These are phyloP conservation scores for Sebastes cheni DNA, from an alignment of 2,797 vertebrate genomes.

Conservation along the genomic window DNA sequence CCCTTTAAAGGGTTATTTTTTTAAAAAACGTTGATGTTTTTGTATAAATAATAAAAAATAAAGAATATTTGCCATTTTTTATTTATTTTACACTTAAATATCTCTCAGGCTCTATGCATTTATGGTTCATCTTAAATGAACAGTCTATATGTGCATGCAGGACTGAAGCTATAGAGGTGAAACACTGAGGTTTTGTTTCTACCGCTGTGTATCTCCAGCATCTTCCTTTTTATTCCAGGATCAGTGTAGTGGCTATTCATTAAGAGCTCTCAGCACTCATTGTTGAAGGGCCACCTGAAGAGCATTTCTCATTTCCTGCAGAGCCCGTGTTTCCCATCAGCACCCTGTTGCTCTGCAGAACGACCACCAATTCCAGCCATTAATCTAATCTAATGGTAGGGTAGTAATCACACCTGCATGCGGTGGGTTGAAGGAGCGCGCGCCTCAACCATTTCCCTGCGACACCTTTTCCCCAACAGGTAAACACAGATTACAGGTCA, in stretches of 20 bases:
- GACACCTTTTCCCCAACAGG: slow-evolving; percentile 45
- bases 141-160: not conserved
- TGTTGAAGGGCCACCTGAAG: slow-evolving; percentile 17
- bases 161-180: no score
- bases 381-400: not conserved
- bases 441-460: not conserved
- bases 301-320: not conserved
- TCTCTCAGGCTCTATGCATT: not conserved
- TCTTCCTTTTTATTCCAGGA: not conserved
- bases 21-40: fast-evolving
- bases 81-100: not conserved
- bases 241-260: not conserved
- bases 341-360: slow-evolving; percentile 64
- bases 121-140: not conserved
- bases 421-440: not conserved
- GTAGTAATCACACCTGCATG: not conserved
- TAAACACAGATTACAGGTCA: slow-evolving; percentile 66
- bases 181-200: no score
- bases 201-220: not conserved
- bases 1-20: no score
- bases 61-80: not conserved
- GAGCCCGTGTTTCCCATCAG: not conserved
- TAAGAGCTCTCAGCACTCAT: not conserved
- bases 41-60: not conserved
- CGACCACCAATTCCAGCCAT: not conserved